Evolutionary conservation across 2,888 invertebrate genomes (phyloP).

Genomic region (Nemapogon koenigi): DNA sequence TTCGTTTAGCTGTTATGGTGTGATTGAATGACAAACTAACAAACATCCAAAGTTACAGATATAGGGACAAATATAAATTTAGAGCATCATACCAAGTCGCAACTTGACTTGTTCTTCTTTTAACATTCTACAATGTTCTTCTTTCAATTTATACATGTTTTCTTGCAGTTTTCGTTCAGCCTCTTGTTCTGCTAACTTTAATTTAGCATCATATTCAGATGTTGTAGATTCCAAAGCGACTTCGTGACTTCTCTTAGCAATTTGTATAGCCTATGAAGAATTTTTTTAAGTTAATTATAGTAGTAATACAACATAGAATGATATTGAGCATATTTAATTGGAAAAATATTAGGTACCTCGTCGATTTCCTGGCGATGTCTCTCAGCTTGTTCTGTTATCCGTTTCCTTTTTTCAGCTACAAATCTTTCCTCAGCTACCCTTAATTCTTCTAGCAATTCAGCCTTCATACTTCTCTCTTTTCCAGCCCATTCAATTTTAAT

Average conservation of each 20-base stretch:
- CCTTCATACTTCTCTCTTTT: conserved; percentile 60
- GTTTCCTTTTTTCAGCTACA: conserved; percentile 37
- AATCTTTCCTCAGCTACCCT: conserved; percentile 54
- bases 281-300: conserved; percentile 1
- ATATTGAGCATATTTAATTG: background rate
- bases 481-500: conserved; percentile 64
- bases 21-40: too few relatives aligned
- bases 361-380: conserved; percentile 50
- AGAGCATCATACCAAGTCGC: conserved; percentile 36
- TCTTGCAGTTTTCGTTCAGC: conserved; percentile 39
- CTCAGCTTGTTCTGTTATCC: conserved; percentile 51
- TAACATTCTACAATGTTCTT: conserved; percentile 42
- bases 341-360: conserved; percentile 29
- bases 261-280: conserved; percentile 27
- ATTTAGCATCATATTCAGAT: conserved; percentile 30
- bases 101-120: conserved; percentile 49
- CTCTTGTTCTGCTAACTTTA: conserved; percentile 26
- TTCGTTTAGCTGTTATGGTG: too few relatives aligned
- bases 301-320: conserved; percentile 4
- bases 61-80: background rate
- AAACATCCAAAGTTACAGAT: too few relatives aligned
- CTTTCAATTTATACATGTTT: conserved; percentile 46
- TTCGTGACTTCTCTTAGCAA: conserved; percentile 31
- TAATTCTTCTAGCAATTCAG: conserved; percentile 58
- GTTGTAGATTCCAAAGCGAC: conserved; percentile 24